These are phyloP conservation scores for Gibbula magus DNA, from an alignment of 2,888 invertebrate genomes.

Conservation along the genomic window DNA sequence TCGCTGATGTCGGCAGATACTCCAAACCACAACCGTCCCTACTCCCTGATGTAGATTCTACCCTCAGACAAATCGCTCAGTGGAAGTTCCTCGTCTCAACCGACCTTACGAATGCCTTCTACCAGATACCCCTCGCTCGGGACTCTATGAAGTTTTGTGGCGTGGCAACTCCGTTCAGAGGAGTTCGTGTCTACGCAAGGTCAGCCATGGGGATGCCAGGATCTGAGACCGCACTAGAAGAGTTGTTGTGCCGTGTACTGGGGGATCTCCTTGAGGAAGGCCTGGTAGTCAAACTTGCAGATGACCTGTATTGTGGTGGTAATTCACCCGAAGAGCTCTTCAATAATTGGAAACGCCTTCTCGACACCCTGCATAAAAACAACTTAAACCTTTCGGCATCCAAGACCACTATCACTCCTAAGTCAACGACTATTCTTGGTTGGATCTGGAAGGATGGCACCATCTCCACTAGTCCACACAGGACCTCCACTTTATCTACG, in stretches of 20 bases:
- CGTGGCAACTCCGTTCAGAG: constrained; percentile 48
- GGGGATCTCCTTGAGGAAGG: constrained; percentile 37
- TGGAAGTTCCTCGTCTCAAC: constrained; percentile 48
- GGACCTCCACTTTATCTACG: constrained; percentile 4
- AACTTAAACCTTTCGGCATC: constrained; percentile 27
- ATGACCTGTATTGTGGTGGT: constrained; percentile 37
- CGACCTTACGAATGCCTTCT: constrained; percentile 46
- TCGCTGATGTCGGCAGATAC: constrained; percentile 34
- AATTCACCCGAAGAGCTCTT: constrained; percentile 21
- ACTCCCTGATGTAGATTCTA: constrained; percentile 38
- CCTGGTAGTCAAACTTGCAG: constrained; percentile 43
- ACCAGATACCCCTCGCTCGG: too few relatives aligned
- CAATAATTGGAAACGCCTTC: constrained; percentile 25
- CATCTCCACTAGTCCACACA: constrained; percentile 35
- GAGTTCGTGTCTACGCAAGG: constrained; percentile 47
- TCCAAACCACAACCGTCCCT: too few relatives aligned
- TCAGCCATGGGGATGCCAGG: constrained; percentile 59
- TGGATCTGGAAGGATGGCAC: constrained; percentile 42
- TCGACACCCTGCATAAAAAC: constrained; percentile 29
- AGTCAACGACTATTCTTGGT: constrained; percentile 30
- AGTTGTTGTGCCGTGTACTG: constrained; percentile 44
- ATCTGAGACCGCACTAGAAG: too few relatives aligned
- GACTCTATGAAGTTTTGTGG: constrained; percentile 54
- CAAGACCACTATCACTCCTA: constrained; percentile 34
- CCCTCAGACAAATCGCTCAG: constrained; percentile 30